phyloP scores from a whole-genome alignment of 2,888 invertebrate species.

The Drosophila atripex region DNA sequence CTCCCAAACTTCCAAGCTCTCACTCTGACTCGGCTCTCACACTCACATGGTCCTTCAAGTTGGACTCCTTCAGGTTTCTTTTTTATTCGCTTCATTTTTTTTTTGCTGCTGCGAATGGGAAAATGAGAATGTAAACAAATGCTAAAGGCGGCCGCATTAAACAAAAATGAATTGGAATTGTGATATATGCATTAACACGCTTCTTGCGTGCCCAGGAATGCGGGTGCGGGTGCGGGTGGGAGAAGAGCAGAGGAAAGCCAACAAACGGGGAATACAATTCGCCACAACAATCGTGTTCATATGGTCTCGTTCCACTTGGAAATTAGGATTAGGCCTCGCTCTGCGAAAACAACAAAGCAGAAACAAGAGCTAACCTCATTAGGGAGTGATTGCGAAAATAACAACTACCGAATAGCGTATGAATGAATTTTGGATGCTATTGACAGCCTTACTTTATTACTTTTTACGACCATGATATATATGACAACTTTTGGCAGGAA shows the following conservation, averaged over 20 bases:
- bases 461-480: slow-evolving; percentile 7
- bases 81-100: slow-evolving; percentile 24
- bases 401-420: slow-evolving; percentile 2
- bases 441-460: slow-evolving; percentile 9
- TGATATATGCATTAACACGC: slow-evolving; percentile 38
- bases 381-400: slow-evolving; percentile 22
- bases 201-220: slow-evolving; percentile 24
- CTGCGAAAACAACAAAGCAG: slow-evolving; percentile 18
- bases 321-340: slow-evolving; percentile 22
- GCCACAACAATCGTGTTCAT: slow-evolving; percentile 23
- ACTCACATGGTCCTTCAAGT: slow-evolving; percentile 6
- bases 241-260: slow-evolving; percentile 13
- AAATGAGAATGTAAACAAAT: slow-evolving; percentile 73
- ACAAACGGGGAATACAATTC: slow-evolving; percentile 32
- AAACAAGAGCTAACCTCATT: slow-evolving; percentile 22
- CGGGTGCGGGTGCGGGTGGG: too few relatives aligned
- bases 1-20: slow-evolving; percentile 10
- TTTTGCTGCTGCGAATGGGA: slow-evolving; percentile 35
- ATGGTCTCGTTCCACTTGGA: slow-evolving; percentile 18
- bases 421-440: slow-evolving; percentile 14
- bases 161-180: slow-evolving; percentile 42
- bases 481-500: slow-evolving; percentile 2
- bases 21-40: slow-evolving; percentile 12
- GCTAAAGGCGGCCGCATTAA: slow-evolving; percentile 40
- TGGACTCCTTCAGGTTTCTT: slow-evolving; percentile 32